Evolutionary conservation across 2,888 invertebrate species (phyloP), one percentile per base, ranked within the genome.

Genomic region (Polydrusus cervinus): DNA sequence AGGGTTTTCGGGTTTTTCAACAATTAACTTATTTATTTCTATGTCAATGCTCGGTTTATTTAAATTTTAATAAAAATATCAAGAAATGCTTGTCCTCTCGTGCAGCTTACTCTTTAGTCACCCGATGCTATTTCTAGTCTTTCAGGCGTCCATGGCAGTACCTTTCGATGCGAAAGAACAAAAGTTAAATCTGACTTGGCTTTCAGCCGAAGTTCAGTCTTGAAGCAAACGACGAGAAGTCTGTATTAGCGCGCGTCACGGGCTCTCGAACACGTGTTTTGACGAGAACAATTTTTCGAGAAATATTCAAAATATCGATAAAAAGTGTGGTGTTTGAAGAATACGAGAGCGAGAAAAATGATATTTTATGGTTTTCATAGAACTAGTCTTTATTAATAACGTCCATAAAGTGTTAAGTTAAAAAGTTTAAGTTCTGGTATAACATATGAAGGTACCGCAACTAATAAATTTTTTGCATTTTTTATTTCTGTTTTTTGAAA

Each of bases 211-310:
- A 76, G 73, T 80, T 84, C 83, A 85, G 85, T 85, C 82, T 79
- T 78, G 77, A 82, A 79, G 79, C 79, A 80, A 80, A 80, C 83
- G 79, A 81, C 81, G 82, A 77, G 77, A 82, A 79, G 83, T 80
- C 82, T 80, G 82, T 83, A 80, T 78, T 80, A 77, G 76, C 62
- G 60, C 65, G 72, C 73, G 71, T 61, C 71, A 75, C 60, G 76
- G 79, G 55, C 79, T 74, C 76, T 69, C 80, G 76, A 80, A 75
- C 83, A 84, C 84, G 84, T 72, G 76, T 53, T 40, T 51, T 60
- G 13, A 67, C 71, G 71, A 71, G 65, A 75, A 60, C 16, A 43
- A 40, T 65, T 66, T 11, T 20, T 43, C 73, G 67, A 71, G 61
- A 61, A 72, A 71, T 13, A 11, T 34, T 9, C 20, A 51, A 25